These are phyloP conservation scores for Peromyscus leucopus DNA, from an alignment of 2,113 vertebrate species.

Conservation along the genomic window DNA sequence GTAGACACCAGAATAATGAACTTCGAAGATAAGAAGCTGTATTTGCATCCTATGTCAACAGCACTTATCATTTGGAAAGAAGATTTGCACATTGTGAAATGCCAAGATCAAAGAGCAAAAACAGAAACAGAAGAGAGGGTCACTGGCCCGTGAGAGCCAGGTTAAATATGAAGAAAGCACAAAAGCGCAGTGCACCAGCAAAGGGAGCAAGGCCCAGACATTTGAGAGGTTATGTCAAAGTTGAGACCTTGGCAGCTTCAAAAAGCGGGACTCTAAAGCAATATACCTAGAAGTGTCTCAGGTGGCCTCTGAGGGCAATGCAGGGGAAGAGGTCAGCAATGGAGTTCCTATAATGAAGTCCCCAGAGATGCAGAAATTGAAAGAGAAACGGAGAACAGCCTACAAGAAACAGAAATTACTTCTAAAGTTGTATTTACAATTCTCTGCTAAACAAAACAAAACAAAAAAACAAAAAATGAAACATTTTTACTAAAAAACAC, in stretches of 20 bases:
- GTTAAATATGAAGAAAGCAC: constrained; percentile 61
- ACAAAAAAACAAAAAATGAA: no score
- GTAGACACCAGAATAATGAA: background rate
- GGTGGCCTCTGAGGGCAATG: constrained; percentile 2
- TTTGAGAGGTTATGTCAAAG: constrained; percentile 23
- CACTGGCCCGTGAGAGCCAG: constrained; percentile 40
- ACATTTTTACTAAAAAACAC: background rate
- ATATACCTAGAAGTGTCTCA: constrained; percentile 11
- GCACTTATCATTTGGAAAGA: constrained; percentile 18
- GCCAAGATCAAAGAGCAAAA: constrained; percentile 67
- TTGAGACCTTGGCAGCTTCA: constrained; percentile 50
- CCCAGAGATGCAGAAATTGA: constrained; percentile 40
- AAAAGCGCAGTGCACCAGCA: background rate
- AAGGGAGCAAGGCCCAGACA: constrained; percentile 34
- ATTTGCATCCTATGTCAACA: constrained; percentile 56
- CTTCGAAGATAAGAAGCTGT: constrained; percentile 1
- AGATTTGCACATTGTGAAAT: constrained; percentile 60
- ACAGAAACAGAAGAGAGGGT: constrained; percentile 26
- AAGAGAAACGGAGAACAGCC: constrained; percentile 40
- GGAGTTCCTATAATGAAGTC: constrained; percentile 55
- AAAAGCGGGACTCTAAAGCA: constrained; percentile 39
- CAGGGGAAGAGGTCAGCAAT: constrained; percentile 25
- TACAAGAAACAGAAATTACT: constrained; percentile 41
- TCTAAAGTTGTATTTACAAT: background rate
- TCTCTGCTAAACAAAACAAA: background rate